phyloP scores from a whole-genome alignment of 2,113 vertebrate genomes.

The Eretmochelys imbricata region DNA sequence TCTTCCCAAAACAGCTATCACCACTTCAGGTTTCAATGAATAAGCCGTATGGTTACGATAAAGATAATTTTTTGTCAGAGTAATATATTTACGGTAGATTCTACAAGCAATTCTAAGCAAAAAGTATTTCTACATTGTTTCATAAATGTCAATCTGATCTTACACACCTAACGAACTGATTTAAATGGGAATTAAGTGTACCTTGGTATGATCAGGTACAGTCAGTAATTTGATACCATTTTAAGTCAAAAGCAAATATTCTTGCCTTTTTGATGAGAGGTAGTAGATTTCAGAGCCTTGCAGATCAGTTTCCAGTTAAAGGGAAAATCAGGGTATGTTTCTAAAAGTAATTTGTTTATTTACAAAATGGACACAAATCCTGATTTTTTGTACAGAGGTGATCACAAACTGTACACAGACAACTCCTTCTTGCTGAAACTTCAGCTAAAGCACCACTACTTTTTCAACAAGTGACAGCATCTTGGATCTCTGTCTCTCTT shows the following conservation, averaged over 20 bases:
- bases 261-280: neutral
- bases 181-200: neutral
- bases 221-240: neutral
- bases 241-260: neutral
- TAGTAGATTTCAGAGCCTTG: neutral
- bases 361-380: neutral
- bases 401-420: constrained; percentile 13
- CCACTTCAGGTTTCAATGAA: neutral
- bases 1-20: neutral
- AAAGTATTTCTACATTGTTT: neutral
- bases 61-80: neutral
- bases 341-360: neutral
- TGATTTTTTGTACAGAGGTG: neutral
- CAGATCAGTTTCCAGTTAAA: neutral
- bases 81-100: neutral
- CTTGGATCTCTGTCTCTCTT: neutral
- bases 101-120: neutral
- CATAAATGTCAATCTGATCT: neutral
- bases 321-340: neutral
- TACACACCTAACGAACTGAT: neutral
- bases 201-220: neutral
- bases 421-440: neutral
- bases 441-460: neutral
- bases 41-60: neutral
- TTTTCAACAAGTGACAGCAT: neutral